These are phyloP conservation scores for Eristalis arbustorum DNA, from an alignment of 2,888 invertebrate species.

Conservation along the genomic window DNA sequence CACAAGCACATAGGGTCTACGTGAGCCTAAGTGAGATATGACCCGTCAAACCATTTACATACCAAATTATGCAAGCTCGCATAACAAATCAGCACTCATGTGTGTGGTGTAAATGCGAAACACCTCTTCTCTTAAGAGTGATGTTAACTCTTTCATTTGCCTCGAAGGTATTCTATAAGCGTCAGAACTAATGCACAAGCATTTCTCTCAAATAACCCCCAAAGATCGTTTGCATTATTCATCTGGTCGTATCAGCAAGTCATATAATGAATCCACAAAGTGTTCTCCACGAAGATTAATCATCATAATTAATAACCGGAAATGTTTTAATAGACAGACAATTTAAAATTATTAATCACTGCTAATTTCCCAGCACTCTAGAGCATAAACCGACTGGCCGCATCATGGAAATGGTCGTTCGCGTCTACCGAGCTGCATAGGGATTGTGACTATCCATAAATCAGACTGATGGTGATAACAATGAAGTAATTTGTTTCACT, in stretches of 20 bases:
- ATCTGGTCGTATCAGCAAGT: constrained; percentile 19
- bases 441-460: constrained; percentile 64
- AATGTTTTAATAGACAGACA: constrained; percentile 70
- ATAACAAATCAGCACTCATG: no score
- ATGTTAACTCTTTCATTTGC: background rate
- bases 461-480: constrained; percentile 70
- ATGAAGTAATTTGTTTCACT: constrained; percentile 70
- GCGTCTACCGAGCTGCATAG: constrained; percentile 38
- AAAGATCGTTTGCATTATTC: constrained; percentile 9
- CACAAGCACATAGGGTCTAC: no score
- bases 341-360: constrained; percentile 70
- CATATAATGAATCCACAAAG: constrained; percentile 31
- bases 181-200: background rate
- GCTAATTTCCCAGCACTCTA: constrained; percentile 61
- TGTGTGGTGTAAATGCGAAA: background rate
- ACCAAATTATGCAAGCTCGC: no score
- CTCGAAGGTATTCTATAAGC: background rate
- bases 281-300: constrained; percentile 47
- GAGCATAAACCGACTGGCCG: constrained; percentile 5
- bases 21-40: no score
- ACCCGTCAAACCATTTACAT: no score
- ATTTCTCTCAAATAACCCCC: constrained; percentile 16
- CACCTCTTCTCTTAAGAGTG: background rate
- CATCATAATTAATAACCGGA: constrained; percentile 68
- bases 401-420: constrained; percentile 22